A percentile compares a stretch with the other conserved stretches of the same genome.
Evolutionary conservation across 1,140 invertebrate species (phyloP).

Genomic region (Drosophila watanabei): DNA sequence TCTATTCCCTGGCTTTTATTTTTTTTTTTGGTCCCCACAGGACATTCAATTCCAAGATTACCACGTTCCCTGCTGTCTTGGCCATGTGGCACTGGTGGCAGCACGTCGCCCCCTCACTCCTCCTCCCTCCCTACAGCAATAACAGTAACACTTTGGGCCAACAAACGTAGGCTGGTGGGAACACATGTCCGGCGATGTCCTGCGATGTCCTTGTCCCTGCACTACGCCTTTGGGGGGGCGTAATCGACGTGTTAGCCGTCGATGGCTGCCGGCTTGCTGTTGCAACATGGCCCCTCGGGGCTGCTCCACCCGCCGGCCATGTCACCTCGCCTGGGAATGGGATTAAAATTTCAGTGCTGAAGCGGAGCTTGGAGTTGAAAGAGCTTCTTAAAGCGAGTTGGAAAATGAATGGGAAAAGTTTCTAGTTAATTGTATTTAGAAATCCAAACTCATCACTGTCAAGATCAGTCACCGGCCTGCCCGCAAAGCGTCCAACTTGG

Average conservation of each 20-base stretch:
- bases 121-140: constrained; percentile 2
- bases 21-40: not conserved
- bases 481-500: constrained; percentile 14
- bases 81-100: constrained; percentile 19
- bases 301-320: not conserved
- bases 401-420: not conserved
- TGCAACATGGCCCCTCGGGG: constrained; percentile 9
- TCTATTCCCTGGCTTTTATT: not conserved
- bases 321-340: not conserved
- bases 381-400: constrained; percentile 1
- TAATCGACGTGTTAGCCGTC: constrained; percentile 25
- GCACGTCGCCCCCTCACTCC: not conserved
- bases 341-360: constrained; percentile 38
- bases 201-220: constrained; percentile 13
- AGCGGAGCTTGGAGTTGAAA: not conserved
- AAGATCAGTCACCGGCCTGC: constrained; percentile 9
- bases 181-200: constrained; percentile 34
- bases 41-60: constrained; percentile 22
- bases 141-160: constrained; percentile 34
- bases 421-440: constrained; percentile 11
- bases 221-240: not conserved
- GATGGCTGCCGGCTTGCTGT: constrained; percentile 8
- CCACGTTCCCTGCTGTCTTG: constrained; percentile 27
- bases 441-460: constrained; percentile 15
- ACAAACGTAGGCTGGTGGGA: constrained; percentile 14